These are phyloP conservation scores for Rhyacophila evoluta DNA, from an alignment of 2,888 invertebrate species.

Conservation along the genomic window DNA sequence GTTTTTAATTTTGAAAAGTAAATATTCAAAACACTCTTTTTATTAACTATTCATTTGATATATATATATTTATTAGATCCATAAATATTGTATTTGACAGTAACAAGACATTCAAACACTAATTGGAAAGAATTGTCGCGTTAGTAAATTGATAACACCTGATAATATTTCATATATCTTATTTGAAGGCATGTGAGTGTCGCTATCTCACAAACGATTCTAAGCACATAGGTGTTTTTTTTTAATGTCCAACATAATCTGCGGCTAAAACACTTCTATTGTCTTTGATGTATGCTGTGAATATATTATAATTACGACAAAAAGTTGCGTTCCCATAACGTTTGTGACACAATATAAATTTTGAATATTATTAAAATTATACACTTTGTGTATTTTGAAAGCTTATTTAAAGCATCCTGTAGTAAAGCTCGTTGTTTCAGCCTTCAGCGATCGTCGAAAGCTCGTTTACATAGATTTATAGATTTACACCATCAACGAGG, in stretches of 20 bases:
- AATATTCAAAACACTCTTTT: no score
- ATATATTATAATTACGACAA: not conserved
- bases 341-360: not conserved
- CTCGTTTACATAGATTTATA: constrained; percentile 24
- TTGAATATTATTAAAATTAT: no score
- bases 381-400: not conserved
- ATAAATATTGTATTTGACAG: no score
- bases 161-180: no score
- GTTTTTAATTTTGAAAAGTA: no score
- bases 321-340: not conserved
- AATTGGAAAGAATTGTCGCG: no score
- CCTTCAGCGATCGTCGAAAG: constrained; percentile 10
- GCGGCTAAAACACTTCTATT: not conserved
- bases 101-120: no score
- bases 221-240: not conserved
- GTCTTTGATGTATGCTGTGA: not conserved
- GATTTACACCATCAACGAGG: not conserved
- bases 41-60: no score
- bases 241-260: not conserved
- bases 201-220: no score
- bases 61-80: no score
- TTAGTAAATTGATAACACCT: no score
- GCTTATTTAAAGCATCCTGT: constrained; percentile 4
- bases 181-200: no score
- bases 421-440: not conserved